Conservation (phyloP, 2,888 invertebrate species). For the Orthonevra nobilis region DNA sequence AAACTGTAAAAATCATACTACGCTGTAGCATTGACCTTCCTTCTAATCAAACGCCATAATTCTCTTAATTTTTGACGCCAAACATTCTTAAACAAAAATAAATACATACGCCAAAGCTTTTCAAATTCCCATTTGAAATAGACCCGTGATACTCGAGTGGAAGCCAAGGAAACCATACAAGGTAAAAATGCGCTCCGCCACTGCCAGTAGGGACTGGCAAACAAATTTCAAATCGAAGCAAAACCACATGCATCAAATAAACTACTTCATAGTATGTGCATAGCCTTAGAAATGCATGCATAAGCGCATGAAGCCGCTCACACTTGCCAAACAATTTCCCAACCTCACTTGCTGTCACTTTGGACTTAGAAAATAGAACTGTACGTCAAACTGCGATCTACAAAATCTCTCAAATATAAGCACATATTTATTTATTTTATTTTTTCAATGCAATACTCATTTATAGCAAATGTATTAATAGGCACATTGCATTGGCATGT, state of each 20-base stretch:
- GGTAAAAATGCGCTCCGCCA: slow-evolving; percentile 18
- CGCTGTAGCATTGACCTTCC: slow-evolving; percentile 44
- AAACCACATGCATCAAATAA: slow-evolving; percentile 41
- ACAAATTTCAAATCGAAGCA: slow-evolving; percentile 29
- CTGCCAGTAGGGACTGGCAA: background rate
- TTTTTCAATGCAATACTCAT: slow-evolving; percentile 40
- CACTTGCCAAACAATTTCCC: slow-evolving; percentile 29
- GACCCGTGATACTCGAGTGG: slow-evolving; percentile 1
- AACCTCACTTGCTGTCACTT: background rate
- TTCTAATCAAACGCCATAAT: background rate
- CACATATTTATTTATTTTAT: background rate
- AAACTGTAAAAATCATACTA: slow-evolving; percentile 7
- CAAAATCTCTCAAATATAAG: slow-evolving; percentile 9
- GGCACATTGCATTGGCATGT: slow-evolving; percentile 29
- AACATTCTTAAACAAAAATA: slow-evolving; percentile 12
- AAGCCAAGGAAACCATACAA: slow-evolving; percentile 56
- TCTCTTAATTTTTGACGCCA: slow-evolving; percentile 16
- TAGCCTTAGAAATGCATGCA: slow-evolving; percentile 4
- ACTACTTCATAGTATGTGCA: background rate
- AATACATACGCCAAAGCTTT: no score
- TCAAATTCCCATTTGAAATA: slow-evolving; percentile 27
- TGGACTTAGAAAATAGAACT: slow-evolving; percentile 8
- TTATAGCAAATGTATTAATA: slow-evolving; percentile 37
- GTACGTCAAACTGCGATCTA: slow-evolving; percentile 21
- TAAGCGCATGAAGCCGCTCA: background rate